phyloP scores from a whole-genome alignment of 2,797 vertebrate genomes.

The Sebastes oblongus region DNA sequence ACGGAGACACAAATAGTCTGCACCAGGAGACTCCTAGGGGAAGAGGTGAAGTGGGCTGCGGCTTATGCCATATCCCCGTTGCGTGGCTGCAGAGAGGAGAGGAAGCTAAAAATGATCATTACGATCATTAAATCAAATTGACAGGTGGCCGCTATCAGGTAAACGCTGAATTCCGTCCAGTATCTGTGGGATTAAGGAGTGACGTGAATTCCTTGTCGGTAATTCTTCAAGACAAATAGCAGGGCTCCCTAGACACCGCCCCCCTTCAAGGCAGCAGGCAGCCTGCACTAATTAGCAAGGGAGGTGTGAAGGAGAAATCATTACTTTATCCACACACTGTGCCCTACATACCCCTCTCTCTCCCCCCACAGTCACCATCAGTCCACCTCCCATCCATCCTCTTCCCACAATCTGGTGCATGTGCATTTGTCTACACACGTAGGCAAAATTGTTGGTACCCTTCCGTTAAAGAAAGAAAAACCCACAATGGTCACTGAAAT shows the following conservation, averaged over 20 bases:
- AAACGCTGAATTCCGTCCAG: slow-evolving; percentile 62
- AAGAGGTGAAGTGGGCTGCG: slow-evolving; percentile 28
- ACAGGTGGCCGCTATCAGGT: slow-evolving; percentile 74
- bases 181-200: slow-evolving; percentile 75
- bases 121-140: slow-evolving; percentile 79
- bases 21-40: slow-evolving; percentile 29
- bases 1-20: slow-evolving; percentile 45
- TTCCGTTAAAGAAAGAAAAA: no score
- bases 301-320: slow-evolving; percentile 84
- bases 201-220: slow-evolving; percentile 73
- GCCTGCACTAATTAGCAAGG: slow-evolving; percentile 82
- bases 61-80: slow-evolving; percentile 36
- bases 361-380: slow-evolving; percentile 49
- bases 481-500: no score
- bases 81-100: slow-evolving; percentile 38
- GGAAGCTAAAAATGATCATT: slow-evolving; percentile 76
- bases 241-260: slow-evolving; percentile 72
- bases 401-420: slow-evolving; percentile 29
- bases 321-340: slow-evolving; percentile 81
- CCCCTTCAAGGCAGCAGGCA: slow-evolving; percentile 75
- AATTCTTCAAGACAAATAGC: slow-evolving; percentile 83
- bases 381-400: slow-evolving; percentile 50
- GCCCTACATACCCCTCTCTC: slow-evolving; percentile 68
- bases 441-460: no score
- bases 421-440: slow-evolving; percentile 23